Evolutionary conservation across 2,113 vertebrate genomes (phyloP).

Genomic region (Zosterops pallidus): DNA sequence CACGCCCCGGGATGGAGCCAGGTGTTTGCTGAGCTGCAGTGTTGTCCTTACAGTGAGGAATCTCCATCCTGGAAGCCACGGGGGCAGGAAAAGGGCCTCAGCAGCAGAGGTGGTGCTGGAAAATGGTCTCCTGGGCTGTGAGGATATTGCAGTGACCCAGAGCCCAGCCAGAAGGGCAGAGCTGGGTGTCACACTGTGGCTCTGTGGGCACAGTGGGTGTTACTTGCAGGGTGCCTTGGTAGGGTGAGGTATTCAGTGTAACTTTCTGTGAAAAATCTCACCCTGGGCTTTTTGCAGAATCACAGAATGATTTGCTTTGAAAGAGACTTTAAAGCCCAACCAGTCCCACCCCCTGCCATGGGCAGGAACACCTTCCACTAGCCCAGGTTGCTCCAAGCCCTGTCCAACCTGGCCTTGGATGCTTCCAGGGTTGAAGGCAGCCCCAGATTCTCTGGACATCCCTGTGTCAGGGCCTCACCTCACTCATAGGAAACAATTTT

Average conservation of each 20-base stretch:
- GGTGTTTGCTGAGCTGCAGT: not conserved
- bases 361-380: not conserved
- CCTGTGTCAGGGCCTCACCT: not conserved
- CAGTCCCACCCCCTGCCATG: fast-evolving
- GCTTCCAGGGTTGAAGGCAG: not conserved
- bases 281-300: not conserved
- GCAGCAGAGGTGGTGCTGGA: not conserved
- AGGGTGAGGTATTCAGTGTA: not conserved
- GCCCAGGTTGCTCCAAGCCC: not conserved
- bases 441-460: not conserved
- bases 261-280: not conserved
- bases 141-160: not conserved
- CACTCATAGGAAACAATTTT: not conserved
- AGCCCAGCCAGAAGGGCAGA: not conserved
- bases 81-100: not conserved
- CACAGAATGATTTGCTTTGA: not conserved
- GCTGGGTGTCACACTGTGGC: not conserved
- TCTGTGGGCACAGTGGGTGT: not conserved
- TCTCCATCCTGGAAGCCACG: not conserved
- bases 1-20: fast-evolving
- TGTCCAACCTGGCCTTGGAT: fast-evolving
- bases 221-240: not conserved
- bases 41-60: not conserved
- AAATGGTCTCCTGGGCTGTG: no score
- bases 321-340: not conserved